phyloP scores from a whole-genome alignment of 2,888 invertebrate species.

The Notodonta dromedarius region DNA sequence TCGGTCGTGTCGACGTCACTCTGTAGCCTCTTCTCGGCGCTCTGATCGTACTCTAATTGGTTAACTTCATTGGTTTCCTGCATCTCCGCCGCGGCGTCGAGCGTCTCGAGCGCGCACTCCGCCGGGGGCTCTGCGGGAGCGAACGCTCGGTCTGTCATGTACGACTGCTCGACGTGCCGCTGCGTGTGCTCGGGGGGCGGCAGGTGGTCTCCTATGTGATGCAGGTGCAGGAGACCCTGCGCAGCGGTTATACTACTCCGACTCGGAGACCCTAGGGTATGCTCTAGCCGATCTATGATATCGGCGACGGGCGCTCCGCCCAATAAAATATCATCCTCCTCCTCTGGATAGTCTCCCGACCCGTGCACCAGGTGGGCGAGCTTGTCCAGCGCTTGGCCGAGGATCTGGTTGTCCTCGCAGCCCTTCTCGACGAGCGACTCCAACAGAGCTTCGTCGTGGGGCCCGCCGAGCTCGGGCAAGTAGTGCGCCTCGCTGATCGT shows the following conservation, averaged over 20 bases:
- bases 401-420: slow-evolving; percentile 85
- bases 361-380: slow-evolving; percentile 70
- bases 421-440: slow-evolving; percentile 86
- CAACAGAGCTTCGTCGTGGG: slow-evolving; percentile 82
- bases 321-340: slow-evolving; percentile 76
- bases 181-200: slow-evolving; percentile 58
- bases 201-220: slow-evolving; percentile 68
- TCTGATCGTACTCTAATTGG: slow-evolving; percentile 59
- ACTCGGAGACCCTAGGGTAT: slow-evolving; percentile 82
- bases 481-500: slow-evolving; percentile 79
- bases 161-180: slow-evolving; percentile 69
- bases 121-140: slow-evolving; percentile 48
- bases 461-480: slow-evolving; percentile 71
- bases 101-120: slow-evolving; percentile 58
- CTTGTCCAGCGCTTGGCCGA: slow-evolving; percentile 74
- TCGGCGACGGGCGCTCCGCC: slow-evolving; percentile 81
- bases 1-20: slow-evolving; percentile 48
- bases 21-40: slow-evolving; percentile 64
- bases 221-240: slow-evolving; percentile 73
- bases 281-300: slow-evolving; percentile 86
- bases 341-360: slow-evolving; percentile 74
- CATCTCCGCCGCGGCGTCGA: slow-evolving; percentile 49
- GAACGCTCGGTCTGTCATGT: slow-evolving; percentile 65
- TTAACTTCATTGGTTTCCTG: slow-evolving; percentile 52
- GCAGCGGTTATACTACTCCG: slow-evolving; percentile 74